Base-by-base conservation (phyloP, 2,888 invertebrate species). In the Atrina japonica region DNA sequence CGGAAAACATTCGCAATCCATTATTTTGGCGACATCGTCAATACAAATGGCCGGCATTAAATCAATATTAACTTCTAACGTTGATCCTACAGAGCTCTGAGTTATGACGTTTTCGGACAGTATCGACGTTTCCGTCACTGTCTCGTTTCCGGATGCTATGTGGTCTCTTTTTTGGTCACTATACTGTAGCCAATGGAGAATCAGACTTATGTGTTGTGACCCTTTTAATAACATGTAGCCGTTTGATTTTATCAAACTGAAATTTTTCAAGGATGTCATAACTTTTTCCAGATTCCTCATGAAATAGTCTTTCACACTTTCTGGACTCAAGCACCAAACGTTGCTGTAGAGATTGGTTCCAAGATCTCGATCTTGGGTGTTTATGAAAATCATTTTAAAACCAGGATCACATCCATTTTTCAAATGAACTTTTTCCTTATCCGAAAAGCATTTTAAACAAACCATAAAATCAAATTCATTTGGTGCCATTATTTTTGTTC, bases 381-480 rank as follows among this genome's bases (percentile, higher is more conserved):
- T 5, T 5, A 35, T 35, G 11, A 35, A 35, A 7, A 35, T 11
- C 35, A 35, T 35, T 11, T 35, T 35, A 11, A 35, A 35, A 11
- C 35, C 5, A 5, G 35, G 35, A 14, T 53, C 53, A 27, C 27
- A 53, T 27, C 30, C 53, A 53, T 53, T 29, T 27, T 27, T 6
- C 9, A 30, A 29, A 25, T 27, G 53, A 27, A 53, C 18, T 30
- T 53, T 53, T 14, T 27, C 30, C 53, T 53, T 27, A 29, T 27
- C 53, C 6, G 30, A 16, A 53, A 53, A 27, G 5, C 25, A 27
- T 6, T 30, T 27, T 9, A 53, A 18, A 29, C 27, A n/a, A 35
- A 56, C 30, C 30, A 40, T 23, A 40, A 35, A 56, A 21, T 56
- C 56, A 56, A 30, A 56, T 56, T 56, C 56, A 40, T 56, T 30